phyloP scores from a whole-genome alignment of 2,113 vertebrate genomes.

The Hyaena hyaena region DNA sequence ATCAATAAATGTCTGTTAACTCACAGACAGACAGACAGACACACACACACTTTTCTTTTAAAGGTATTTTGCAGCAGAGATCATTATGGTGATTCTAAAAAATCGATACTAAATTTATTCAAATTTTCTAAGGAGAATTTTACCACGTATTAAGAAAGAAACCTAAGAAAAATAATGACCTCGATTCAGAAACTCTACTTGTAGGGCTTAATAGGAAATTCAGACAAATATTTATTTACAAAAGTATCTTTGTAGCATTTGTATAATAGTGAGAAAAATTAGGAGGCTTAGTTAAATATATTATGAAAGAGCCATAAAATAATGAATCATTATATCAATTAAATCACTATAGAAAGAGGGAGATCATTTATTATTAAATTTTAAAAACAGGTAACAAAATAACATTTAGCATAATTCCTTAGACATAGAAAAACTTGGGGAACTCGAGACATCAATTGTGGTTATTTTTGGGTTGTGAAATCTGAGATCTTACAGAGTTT shows the following conservation, averaged over 20 bases:
- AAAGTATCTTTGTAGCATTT: not conserved
- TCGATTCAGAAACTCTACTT: not conserved
- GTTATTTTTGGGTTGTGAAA: not conserved
- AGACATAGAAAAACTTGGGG: not conserved
- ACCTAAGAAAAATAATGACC: not conserved
- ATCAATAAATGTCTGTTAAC: not conserved
- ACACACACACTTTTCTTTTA: not conserved
- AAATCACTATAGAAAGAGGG: not conserved
- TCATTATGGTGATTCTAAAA: not conserved
- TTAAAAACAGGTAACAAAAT: not conserved
- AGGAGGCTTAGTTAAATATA: not conserved
- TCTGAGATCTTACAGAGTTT: not conserved
- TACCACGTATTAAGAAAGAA: not conserved
- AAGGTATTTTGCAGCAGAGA: not conserved
- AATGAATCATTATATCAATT: not conserved
- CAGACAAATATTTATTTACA: not conserved
- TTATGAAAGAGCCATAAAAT: not conserved
- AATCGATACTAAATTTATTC: not conserved
- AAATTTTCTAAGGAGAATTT: conserved; percentile 12
- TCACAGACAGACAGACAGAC: not conserved
- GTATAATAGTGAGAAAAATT: not conserved
- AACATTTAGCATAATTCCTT: not conserved
- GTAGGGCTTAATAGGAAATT: not conserved
- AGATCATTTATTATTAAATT: not conserved
- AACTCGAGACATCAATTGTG: not conserved